phyloP scores from a whole-genome alignment of 2,797 vertebrate genomes.

The Spheniscus humboldti region DNA sequence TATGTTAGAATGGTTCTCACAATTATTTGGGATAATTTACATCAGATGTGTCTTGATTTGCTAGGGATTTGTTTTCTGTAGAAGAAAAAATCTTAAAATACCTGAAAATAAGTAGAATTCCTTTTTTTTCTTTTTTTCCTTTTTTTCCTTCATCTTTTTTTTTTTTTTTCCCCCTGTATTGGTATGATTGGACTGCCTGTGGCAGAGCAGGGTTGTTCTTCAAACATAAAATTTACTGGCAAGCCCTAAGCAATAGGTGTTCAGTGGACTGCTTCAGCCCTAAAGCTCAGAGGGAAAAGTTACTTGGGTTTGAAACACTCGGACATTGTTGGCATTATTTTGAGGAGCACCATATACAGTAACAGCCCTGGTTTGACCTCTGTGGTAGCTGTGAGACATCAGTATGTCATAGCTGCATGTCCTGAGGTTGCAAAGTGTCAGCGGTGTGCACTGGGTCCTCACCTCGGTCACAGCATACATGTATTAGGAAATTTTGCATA shows the following conservation, averaged over 20 bases:
- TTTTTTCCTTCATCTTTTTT: too few relatives aligned
- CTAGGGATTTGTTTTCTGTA: not conserved
- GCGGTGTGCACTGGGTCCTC: not conserved
- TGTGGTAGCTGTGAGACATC: not conserved
- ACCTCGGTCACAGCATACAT: accelerated
- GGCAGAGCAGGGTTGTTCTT: not conserved
- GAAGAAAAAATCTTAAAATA: not conserved
- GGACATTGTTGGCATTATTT: not conserved
- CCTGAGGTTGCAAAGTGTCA: not conserved
- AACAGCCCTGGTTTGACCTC: not conserved
- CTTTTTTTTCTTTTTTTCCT: too few relatives aligned
- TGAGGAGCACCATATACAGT: not conserved
- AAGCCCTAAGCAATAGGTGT: not conserved
- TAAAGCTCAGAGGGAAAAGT: not conserved
- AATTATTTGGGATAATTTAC: not conserved
- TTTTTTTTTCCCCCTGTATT: not conserved
- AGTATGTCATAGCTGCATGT: not conserved
- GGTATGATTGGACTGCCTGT: not conserved
- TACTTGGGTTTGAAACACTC: not conserved
- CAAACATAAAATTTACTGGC: not conserved
- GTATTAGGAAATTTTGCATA: not conserved
- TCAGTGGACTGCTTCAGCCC: not conserved
- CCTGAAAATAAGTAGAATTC: not conserved
- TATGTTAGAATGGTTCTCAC: not conserved
- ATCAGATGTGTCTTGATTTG: not conserved